Base-by-base conservation (phyloP, 2,888 invertebrate species). In the Thecocarcelia acutangulata region DNA sequence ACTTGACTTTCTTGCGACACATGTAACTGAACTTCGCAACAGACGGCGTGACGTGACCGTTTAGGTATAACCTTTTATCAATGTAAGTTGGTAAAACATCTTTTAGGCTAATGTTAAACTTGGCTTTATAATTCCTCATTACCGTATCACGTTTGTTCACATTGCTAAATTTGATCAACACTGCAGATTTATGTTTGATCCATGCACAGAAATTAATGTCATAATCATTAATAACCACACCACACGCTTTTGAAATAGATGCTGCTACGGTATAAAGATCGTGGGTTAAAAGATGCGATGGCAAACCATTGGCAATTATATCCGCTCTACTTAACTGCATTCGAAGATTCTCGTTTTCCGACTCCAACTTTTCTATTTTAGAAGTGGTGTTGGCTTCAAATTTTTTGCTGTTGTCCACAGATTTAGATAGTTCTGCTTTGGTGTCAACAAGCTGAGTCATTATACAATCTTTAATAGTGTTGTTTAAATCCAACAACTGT, bases 81-180 rank as follows among this genome's bases (percentile, higher is more conserved):
- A 40, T 40, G 40, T 58, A 33, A 1, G 40, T 58, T 19, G 37
- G 17, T 12, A 17, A 37, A 1, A 58, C 12, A 9, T 58, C 58
- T 19, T 40, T 40, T 12, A 58, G 17, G 3, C 40, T 58, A 6
- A 58, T 12, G 12, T 17, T 40, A 40, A 33, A 56, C 9, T 33
- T 54, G 2, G 28, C n/a, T 54, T 15, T 28, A 9, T 54, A 54
- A 54, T 54, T 54, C 33, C 6, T 54, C 15, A 54, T 54, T 15
- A 54, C 15, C 1, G 17, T 3, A 17, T 56, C 56, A 11, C 56
- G 33, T 37, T 56, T 58, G 9, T 37, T 37, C 4, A 40, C 12
- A 58, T 58, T 58, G 17, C 40, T 58, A 11, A 58, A 58, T 11
- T 58, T 40, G 2, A 58, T 58, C 9, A 58, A 40, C 3, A 40